Percentiles rank a stretch among this genome's conserved stretches.
These are phyloP conservation scores for Propithecus perrieri DNA, from an alignment of 2,797 vertebrate species.

Conservation along the genomic window DNA sequence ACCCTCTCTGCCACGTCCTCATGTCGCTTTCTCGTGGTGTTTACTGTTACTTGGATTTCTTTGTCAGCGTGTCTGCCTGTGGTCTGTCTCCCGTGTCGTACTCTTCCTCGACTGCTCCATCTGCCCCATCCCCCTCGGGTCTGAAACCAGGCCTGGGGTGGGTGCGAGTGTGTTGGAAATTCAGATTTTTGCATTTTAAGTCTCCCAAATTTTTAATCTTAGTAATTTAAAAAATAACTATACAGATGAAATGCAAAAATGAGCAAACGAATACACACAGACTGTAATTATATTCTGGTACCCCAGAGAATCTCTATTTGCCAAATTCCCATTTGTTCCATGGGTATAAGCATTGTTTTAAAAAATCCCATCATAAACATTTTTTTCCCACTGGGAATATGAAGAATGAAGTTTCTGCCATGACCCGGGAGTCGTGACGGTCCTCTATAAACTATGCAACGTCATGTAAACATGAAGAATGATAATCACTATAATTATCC, in stretches of 20 bases:
- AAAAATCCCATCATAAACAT: neutral
- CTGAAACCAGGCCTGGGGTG: neutral
- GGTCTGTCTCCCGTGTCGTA: neutral
- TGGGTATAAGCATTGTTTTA: neutral
- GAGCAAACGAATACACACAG: neutral
- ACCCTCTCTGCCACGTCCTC: neutral
- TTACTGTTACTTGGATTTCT: neutral
- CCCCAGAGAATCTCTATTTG: neutral
- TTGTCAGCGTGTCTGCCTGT: neutral
- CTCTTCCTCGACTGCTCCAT: neutral
- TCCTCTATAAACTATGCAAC: accelerated
- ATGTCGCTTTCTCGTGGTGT: accelerated
- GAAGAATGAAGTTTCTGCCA: neutral
- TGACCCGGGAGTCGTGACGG: accelerated
- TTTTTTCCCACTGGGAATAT: neutral
- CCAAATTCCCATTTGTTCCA: neutral
- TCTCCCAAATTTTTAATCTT: neutral
- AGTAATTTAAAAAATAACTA: neutral
- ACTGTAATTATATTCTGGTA: neutral
- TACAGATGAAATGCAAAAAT: neutral
- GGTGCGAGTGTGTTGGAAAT: neutral
- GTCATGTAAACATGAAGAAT: neutral
- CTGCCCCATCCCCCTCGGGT: accelerated
- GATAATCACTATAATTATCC: neutral
- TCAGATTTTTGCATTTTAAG: neutral